Evolutionary conservation across 2,113 vertebrate genomes (phyloP), one percentile per base, ranked within the genome.

Genomic region (Hippoglossus stenolepis): DNA sequence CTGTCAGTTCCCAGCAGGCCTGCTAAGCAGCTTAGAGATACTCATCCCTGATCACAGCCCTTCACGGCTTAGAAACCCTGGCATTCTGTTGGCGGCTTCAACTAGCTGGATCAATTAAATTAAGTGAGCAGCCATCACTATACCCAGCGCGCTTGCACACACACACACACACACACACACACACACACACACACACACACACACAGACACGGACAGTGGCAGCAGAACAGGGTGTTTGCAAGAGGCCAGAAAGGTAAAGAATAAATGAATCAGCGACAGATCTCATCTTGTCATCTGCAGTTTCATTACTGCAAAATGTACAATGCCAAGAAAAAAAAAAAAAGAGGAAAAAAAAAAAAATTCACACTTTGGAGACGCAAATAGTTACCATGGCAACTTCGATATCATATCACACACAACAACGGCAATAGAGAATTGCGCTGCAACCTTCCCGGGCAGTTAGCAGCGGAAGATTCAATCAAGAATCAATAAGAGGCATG

Each of bases 21-120:
- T 17, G 31, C 84, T 93, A 93, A 94, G 91, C 86, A 73, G 91
- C 91, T 94, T 94, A 94, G 75, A 90, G 84, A 85, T 89, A 87
- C 91, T 93, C 90, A 93, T 91, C 85, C 73, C 89, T 86, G 90
- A 91, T 91, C 90, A 88, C 90, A 84, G 83, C 77, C 80, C 78
- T 71, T 49, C 66, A 76, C 14, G 83, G 89, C 90, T 94, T 90
- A 92, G 66, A 88, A 80, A 88, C 64, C 57, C 77, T 75, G 74
- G 68, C 79, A 82, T 79, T 92, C 82, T 87, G 86, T 70, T 78
- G 73, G 85, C 57, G 12, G 71, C 71, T 83, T 88, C 81, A 91
- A 88, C 73, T 85, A 74, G 88, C 86, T 74, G 60, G 81, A 91
- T 94, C 90, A 90, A 91, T 93, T 92, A 90, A 92, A 64, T 45